These are phyloP conservation scores for Macaria liturata DNA, from an alignment of 2,888 invertebrate species.

Conservation along the genomic window DNA sequence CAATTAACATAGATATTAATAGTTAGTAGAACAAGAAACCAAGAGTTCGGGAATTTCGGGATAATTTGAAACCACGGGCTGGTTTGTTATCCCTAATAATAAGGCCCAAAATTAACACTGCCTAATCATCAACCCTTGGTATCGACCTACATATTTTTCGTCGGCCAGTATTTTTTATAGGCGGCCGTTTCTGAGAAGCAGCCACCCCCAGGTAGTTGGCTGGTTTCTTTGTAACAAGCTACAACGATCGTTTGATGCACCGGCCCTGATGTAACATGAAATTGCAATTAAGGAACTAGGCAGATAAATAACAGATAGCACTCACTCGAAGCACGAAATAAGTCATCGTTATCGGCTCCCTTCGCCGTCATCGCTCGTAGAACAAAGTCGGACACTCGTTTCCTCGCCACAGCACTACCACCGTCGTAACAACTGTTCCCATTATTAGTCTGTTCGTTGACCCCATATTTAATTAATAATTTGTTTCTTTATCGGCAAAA, in stretches of 20 bases:
- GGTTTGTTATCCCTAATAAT: too few relatives aligned
- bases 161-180: neutral
- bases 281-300: slow-evolving; percentile 6
- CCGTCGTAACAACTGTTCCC: slow-evolving; percentile 39
- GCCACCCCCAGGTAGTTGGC: too few relatives aligned
- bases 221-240: neutral
- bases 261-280: neutral
- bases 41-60: too few relatives aligned
- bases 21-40: too few relatives aligned
- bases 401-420: slow-evolving; percentile 40
- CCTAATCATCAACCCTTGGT: too few relatives aligned
- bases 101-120: too few relatives aligned
- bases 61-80: too few relatives aligned
- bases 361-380: slow-evolving; percentile 36
- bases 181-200: too few relatives aligned
- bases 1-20: too few relatives aligned
- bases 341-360: slow-evolving; percentile 51
- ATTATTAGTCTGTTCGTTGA: slow-evolving; percentile 48
- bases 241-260: neutral
- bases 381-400: slow-evolving; percentile 37
- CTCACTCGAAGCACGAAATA: slow-evolving; percentile 62
- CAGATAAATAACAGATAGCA: slow-evolving; percentile 15
- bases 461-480: slow-evolving; percentile 45
- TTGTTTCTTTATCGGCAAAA: slow-evolving; percentile 33
- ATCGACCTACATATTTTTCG: too few relatives aligned